phyloP scores from a whole-genome alignment of 1,140 invertebrate genomes.

The Gryon sp. region DNA sequence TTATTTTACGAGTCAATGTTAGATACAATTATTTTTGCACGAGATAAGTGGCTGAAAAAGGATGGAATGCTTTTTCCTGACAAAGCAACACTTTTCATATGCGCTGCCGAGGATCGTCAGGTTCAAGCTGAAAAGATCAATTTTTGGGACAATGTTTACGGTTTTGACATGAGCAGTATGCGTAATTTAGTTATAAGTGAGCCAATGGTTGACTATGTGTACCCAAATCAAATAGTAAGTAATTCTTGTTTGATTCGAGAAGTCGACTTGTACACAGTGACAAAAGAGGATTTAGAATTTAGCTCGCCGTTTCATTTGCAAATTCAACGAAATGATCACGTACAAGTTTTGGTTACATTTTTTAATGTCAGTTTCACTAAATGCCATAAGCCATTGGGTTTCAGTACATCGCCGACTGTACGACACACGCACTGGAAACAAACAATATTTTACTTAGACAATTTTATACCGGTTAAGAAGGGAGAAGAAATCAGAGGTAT shows the following conservation, averaged over 20 bases:
- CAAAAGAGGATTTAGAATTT: constrained; percentile 96
- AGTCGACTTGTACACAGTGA: constrained; percentile 98
- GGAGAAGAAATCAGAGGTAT: constrained; percentile 95
- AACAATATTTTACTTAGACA: constrained; percentile 99
- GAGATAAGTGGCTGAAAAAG: constrained; percentile 95
- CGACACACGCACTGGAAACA: constrained; percentile 99
- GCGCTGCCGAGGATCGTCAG: constrained; percentile 98
- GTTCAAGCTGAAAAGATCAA: constrained; percentile 99
- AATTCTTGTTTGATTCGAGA: constrained; percentile 94
- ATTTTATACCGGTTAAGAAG: constrained; percentile 96
- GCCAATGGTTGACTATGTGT: constrained; percentile 98
- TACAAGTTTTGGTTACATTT: constrained; percentile 99
- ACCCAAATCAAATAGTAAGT: constrained; percentile 91
- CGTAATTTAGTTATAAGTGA: constrained; percentile 98
- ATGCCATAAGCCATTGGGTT: constrained; percentile 98
- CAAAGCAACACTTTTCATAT: constrained; percentile 93
- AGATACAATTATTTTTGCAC: constrained; percentile 95
- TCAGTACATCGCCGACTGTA: constrained; percentile 98
- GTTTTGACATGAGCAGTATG: constrained; percentile 99
- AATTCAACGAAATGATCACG: constrained; percentile 95
- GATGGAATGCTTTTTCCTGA: constrained; percentile 93
- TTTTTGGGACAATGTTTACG: constrained; percentile 99
- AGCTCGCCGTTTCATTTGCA: constrained; percentile 91
- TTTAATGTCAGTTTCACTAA: constrained; percentile 99
- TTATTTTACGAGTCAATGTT: constrained; percentile 98